Evolutionary conservation across 2,113 vertebrate species (phyloP).

Genomic region (Hemicordylus capensis): DNA sequence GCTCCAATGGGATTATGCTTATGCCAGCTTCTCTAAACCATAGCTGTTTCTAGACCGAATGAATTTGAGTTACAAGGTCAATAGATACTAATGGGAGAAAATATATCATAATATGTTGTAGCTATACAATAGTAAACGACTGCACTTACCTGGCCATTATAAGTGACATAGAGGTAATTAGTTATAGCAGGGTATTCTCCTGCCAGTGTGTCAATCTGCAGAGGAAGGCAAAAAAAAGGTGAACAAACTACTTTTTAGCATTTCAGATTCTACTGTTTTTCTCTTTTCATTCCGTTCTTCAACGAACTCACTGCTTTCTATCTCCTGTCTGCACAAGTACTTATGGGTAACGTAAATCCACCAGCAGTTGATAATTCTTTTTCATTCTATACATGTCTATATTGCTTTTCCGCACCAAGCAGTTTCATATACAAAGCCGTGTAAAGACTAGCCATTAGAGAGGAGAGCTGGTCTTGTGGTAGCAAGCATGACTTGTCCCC

Average conservation of each 20-base stretch:
- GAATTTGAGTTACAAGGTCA: background rate
- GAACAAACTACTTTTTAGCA: background rate
- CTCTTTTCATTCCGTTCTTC: background rate
- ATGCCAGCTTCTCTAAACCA: conserved; percentile 12
- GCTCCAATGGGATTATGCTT: background rate
- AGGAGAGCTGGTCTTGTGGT: too few species aligned
- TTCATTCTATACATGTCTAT: background rate
- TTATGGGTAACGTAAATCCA: conserved; percentile 19
- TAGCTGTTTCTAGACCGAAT: background rate
- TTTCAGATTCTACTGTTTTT: background rate
- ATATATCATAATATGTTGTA: conserved; percentile 25
- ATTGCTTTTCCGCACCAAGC: background rate
- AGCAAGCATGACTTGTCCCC: too few species aligned
- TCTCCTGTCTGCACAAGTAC: background rate
- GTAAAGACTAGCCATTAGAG: too few species aligned
- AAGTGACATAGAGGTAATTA: conserved; percentile 94
- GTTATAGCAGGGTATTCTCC: conserved; percentile 93
- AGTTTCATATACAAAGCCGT: too few species aligned
- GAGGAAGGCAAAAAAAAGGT: background rate
- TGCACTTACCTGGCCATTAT: conserved; percentile 87
- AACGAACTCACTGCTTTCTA: background rate
- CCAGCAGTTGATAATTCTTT: background rate
- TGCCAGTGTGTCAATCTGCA: conserved; percentile 93
- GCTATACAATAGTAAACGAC: background rate
- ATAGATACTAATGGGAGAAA: background rate